Percentiles rank a stretch among this genome's conserved stretches.
Evolutionary conservation across 2,113 vertebrate species (phyloP).

Genomic region (Pardalotus punctatus): DNA sequence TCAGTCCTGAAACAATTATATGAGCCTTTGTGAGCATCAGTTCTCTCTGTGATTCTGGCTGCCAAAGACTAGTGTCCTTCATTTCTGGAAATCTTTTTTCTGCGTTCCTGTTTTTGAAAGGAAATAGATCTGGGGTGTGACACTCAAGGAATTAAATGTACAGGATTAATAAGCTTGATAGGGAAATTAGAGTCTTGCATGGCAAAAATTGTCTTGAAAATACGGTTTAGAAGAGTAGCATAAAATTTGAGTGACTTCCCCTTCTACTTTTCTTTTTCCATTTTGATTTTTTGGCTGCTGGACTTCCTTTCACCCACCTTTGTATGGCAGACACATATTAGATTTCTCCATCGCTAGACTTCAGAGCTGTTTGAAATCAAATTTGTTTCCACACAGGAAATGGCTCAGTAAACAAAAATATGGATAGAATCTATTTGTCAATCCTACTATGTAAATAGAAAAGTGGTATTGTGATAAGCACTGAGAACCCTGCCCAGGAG

Average conservation of each 20-base stretch:
- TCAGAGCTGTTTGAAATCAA: slow-evolving; percentile 19
- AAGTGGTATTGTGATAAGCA: not conserved
- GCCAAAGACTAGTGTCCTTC: not conserved
- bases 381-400: not conserved
- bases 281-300: not conserved
- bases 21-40: not conserved
- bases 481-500: not conserved
- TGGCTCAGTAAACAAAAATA: slow-evolving; percentile 46
- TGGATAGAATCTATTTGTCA: slow-evolving; percentile 19
- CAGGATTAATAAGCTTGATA: not conserved
- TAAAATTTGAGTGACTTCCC: not conserved
- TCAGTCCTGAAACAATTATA: not conserved
- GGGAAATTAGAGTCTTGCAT: not conserved
- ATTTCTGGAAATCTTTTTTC: not conserved
- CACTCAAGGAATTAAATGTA: not conserved
- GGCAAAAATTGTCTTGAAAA: not conserved
- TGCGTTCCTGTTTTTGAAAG: not conserved
- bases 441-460: slow-evolving; percentile 31
- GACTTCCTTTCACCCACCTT: not conserved
- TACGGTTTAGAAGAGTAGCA: not conserved
- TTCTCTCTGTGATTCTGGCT: not conserved
- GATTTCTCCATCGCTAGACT: not conserved
- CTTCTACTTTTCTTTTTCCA: not conserved
- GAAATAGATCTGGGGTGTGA: not conserved
- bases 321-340: not conserved